These are phyloP conservation scores for Ctenosaura bakeri DNA, from an alignment of 2,797 vertebrate species.

Conservation along the genomic window DNA sequence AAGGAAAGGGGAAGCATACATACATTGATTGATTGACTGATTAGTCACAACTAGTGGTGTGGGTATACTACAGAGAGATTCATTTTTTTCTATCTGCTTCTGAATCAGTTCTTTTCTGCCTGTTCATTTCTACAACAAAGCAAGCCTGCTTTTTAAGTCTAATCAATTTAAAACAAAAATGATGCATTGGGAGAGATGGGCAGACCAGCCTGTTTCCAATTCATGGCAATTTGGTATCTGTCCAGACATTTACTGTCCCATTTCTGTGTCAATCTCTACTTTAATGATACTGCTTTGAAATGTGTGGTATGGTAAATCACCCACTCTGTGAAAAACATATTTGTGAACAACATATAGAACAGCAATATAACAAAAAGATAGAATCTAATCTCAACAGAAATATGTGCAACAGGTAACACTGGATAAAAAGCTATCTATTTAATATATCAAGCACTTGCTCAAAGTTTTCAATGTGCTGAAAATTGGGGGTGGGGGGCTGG, in stretches of 20 bases:
- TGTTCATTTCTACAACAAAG: conserved; percentile 27
- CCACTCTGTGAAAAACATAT: neutral
- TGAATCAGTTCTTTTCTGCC: neutral
- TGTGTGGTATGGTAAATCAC: neutral
- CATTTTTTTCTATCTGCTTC: conserved; percentile 15
- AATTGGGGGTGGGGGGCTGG: neutral
- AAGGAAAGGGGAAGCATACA: conserved; percentile 34
- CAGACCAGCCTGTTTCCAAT: neutral
- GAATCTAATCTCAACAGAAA: neutral
- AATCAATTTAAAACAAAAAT: conserved; percentile 1
- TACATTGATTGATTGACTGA: conserved; percentile 37
- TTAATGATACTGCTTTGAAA: neutral
- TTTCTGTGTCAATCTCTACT: neutral
- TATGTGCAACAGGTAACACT: neutral
- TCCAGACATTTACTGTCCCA: neutral
- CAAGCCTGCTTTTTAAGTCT: conserved; percentile 1
- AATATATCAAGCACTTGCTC: neutral
- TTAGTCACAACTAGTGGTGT: conserved; percentile 54
- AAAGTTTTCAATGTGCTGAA: neutral
- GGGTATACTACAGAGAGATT: neutral
- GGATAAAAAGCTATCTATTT: neutral
- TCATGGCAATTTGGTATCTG: neutral
- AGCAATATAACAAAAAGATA: neutral
- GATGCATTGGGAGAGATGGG: neutral
- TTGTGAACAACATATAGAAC: neutral